Evolutionary conservation across 2,797 vertebrate genomes (phyloP), one percentile per base, ranked within the genome.

Genomic region (Enteromius thamalakanensis): DNA sequence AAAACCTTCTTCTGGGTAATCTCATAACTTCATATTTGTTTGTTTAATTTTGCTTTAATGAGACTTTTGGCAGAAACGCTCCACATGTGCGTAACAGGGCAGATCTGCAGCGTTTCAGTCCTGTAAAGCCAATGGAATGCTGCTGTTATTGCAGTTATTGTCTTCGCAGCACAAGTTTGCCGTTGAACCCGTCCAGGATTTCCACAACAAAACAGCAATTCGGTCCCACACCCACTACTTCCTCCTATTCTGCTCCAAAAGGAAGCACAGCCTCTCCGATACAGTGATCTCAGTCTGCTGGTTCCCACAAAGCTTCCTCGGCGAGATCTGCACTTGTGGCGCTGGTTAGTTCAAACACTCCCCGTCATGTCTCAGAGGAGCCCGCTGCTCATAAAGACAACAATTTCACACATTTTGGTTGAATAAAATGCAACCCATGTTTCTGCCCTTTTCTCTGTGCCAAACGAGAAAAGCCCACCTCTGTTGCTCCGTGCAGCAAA

Each of bases 161-260:
- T 93, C 89, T 90, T 92, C 86, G 86, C 90, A 88, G 88, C 87
- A 85, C 85, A 90, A 90, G 89, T 85, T 89, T 72, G 19, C 89
- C 89, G 90, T 89, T 89, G 90, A 91, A 90, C 88, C 87, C 86
- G 6, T 85, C 87, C 87, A 72, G 84, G 80, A 79, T 90, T 89
- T 90, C 85, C 88, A 92, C 90, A 93, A 92, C 91, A 93, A 91
- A 91, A 91, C 90, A 92, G 91, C 90, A 92, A 89, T 23, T 34
- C 81, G 69, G 74, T 76, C 76, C 88, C 80, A 87, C 84, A 88
- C 84, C 85, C 85, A 80, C 71, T 40, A n/a, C 79, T 88, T 89
- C 88, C 88, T 87, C 55, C 85, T n/a, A 89, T 88, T 89, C 85
- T 88, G 67, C 70, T 85, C 64, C 32, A 64, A 88, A 69, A 86